Conservation (phyloP, 2,888 invertebrate species). For the Papilio elwesi region DNA sequence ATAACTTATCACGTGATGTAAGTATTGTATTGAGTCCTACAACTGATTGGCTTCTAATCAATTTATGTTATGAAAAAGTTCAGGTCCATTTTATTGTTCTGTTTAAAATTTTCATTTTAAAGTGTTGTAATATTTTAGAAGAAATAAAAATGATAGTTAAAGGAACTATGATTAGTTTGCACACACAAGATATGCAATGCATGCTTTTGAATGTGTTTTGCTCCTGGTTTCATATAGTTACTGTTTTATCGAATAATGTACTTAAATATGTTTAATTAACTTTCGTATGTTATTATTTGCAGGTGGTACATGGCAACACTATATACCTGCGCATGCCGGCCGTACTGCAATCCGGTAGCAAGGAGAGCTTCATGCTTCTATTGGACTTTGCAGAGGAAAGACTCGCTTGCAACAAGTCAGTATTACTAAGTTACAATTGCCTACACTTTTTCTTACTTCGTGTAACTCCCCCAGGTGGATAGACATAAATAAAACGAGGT, state of each 20-base stretch:
- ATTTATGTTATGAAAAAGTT: neutral
- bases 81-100: neutral
- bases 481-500: too few species aligned
- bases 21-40: neutral
- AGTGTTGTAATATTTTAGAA: neutral
- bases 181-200: too few species aligned
- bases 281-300: slow-evolving; percentile 31
- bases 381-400: slow-evolving; percentile 98
- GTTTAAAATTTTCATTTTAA: neutral
- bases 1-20: slow-evolving; percentile 25
- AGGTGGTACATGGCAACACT: slow-evolving; percentile 88
- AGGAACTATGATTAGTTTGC: too few species aligned
- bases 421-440: slow-evolving; percentile 27
- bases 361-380: slow-evolving; percentile 96
- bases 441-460: too few species aligned
- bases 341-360: slow-evolving; percentile 94
- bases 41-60: neutral
- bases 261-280: neutral
- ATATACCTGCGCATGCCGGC: slow-evolving; percentile 96
- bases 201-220: too few species aligned
- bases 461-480: too few species aligned
- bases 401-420: slow-evolving; percentile 88
- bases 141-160: too few species aligned
- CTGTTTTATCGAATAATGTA: too few species aligned
- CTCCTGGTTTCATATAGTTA: too few species aligned